phyloP scores from a whole-genome alignment of 2,797 vertebrate species.

The Mareca strepera region DNA sequence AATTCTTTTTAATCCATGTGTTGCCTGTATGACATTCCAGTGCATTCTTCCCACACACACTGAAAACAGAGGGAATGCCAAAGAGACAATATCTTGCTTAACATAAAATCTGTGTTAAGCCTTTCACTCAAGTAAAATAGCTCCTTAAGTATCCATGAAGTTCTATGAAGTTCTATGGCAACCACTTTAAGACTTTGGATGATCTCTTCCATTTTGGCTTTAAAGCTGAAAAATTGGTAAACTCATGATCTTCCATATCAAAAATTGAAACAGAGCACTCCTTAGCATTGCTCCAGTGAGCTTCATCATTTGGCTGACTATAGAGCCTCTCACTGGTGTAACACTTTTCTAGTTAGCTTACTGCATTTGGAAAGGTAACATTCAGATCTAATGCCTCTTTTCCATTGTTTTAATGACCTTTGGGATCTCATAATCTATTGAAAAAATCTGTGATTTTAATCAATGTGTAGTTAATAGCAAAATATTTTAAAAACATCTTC shows the following conservation, averaged over 20 bases:
- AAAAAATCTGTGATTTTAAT: constrained; percentile 16
- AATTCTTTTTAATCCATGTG: constrained; percentile 36
- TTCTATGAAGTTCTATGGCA: not conserved
- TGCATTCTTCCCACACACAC: not conserved
- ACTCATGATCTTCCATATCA: not conserved
- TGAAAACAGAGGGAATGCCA: not conserved
- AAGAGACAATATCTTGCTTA: not conserved
- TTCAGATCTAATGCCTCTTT: not conserved
- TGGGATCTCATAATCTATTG: not conserved
- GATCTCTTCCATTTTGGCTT: not conserved
- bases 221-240: not conserved
- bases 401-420: not conserved
- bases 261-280: not conserved
- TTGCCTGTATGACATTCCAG: not conserved
- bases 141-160: not conserved
- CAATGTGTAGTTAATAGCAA: not conserved
- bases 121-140: not conserved
- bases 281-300: not conserved
- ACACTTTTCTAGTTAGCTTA: not conserved
- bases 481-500: constrained; percentile 34
- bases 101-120: constrained; percentile 4
- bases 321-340: fast-evolving
- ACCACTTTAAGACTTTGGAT: not conserved
- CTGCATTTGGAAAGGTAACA: not conserved
- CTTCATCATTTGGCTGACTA: not conserved